phyloP scores from a whole-genome alignment of 1,140 invertebrate species.

The Mactra quadrangularis region DNA sequence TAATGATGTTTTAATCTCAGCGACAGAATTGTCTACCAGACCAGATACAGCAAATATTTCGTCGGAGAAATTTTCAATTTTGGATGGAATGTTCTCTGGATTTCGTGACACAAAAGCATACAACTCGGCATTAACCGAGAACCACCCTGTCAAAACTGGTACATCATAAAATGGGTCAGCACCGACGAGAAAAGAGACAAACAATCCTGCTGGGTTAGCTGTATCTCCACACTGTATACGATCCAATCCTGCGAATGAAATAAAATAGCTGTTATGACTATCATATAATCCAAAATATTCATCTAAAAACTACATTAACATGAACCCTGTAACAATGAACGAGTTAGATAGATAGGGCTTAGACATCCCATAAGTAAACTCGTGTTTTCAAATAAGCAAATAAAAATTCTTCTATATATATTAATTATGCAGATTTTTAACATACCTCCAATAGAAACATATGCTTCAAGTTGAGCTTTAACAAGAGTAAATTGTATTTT shows the following conservation, averaged over 20 bases:
- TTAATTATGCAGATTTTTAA: no score
- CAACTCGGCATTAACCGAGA: neutral
- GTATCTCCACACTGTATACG: conserved; percentile 36
- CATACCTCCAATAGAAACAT: conserved; percentile 31
- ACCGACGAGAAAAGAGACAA: conserved; percentile 25
- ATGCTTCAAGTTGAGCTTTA: neutral
- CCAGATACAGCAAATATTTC: neutral
- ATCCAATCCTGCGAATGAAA: neutral
- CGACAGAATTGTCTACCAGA: neutral
- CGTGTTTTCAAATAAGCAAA: no score
- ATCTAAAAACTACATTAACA: no score
- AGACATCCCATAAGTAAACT: no score
- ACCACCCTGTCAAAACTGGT: conserved; percentile 22
- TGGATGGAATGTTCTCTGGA: neutral
- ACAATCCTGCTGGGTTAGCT: conserved; percentile 53
- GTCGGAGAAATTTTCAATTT: neutral
- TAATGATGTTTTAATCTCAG: neutral
- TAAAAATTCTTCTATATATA: no score
- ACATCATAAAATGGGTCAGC: conserved; percentile 30
- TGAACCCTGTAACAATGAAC: no score
- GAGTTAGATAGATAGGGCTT: no score
- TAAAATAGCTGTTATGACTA: neutral
- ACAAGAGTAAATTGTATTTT: neutral
- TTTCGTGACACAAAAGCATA: conserved; percentile 4
- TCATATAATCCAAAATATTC: no score